A percentile compares a stretch with the other conserved stretches of the same genome.
Conservation (phyloP, 1,140 invertebrate genomes). For the Bradynema listronoti region DNA sequence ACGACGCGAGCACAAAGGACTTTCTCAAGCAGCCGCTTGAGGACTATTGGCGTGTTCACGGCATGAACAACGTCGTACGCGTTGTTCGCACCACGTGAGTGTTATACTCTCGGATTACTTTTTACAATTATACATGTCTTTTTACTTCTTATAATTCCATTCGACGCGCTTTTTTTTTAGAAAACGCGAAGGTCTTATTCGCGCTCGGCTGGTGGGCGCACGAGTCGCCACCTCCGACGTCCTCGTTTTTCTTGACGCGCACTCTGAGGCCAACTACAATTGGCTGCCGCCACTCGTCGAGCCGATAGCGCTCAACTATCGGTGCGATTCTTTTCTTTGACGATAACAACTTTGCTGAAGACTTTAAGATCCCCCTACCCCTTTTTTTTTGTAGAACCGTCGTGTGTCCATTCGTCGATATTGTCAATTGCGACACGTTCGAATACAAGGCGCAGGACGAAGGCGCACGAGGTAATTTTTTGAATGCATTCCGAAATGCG, state of each 20-base stretch:
- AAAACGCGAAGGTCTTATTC: slow-evolving; percentile 73
- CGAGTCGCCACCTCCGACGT: slow-evolving; percentile 73
- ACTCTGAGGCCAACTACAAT: slow-evolving; percentile 86
- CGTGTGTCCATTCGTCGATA: slow-evolving; percentile 92
- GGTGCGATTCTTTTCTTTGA: slow-evolving; percentile 18
- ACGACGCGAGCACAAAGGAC: slow-evolving; percentile 71
- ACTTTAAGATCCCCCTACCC: too few relatives aligned
- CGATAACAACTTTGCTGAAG: background rate
- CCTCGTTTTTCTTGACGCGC: slow-evolving; percentile 84
- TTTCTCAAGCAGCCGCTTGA: slow-evolving; percentile 58
- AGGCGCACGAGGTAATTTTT: slow-evolving; percentile 70
- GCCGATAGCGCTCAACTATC: slow-evolving; percentile 51
- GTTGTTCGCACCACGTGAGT: slow-evolving; percentile 48
- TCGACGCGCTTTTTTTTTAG: slow-evolving; percentile 59
- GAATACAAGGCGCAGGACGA: slow-evolving; percentile 87
- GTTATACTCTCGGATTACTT: background rate
- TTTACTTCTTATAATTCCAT: slow-evolving; percentile 65
- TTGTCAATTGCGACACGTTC: slow-evolving; percentile 84
- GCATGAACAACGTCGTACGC: slow-evolving; percentile 49
- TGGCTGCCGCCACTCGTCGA: slow-evolving; percentile 77
- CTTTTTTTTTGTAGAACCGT: slow-evolving; percentile 66
- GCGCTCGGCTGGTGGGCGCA: slow-evolving; percentile 78
- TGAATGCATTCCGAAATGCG: background rate
- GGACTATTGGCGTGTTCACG: slow-evolving; percentile 42
- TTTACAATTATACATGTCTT: slow-evolving; percentile 15